Percentiles rank a stretch among this genome's conserved stretches.
Conservation (phyloP, 2,113 vertebrate species). For the Dascyllus trimaculatus region DNA sequence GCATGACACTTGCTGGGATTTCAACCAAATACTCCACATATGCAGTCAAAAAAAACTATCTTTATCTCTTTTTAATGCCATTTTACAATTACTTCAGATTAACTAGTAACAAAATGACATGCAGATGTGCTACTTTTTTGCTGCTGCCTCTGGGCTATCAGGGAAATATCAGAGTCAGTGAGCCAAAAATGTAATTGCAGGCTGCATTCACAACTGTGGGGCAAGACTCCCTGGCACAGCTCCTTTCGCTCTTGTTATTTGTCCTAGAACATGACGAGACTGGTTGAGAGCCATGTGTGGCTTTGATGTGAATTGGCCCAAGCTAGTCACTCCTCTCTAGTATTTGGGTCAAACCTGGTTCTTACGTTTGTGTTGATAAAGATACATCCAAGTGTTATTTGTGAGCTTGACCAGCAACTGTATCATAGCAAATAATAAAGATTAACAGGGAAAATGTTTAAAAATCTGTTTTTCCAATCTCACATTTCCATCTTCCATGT, state of each 20-base stretch:
- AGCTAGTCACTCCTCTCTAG: neutral
- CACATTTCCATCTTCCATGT: neutral
- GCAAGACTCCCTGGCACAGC: conserved; percentile 48
- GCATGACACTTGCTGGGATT: neutral
- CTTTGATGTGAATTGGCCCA: conserved; percentile 37
- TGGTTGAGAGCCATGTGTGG: conserved; percentile 54
- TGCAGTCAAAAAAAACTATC: neutral
- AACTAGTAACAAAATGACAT: neutral
- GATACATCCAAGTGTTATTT: neutral
- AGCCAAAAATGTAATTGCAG: neutral
- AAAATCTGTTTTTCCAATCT: neutral
- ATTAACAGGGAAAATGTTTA: neutral
- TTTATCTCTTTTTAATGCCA: no score
- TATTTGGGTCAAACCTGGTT: conserved; percentile 55
- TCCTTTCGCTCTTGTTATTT: conserved; percentile 54
- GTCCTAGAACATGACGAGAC: conserved; percentile 53
- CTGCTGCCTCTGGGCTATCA: neutral
- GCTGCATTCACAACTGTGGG: conserved; percentile 21
- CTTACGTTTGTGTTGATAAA: conserved; percentile 4
- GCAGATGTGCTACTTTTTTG: neutral
- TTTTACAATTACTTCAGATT: no score
- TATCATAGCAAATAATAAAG: neutral
- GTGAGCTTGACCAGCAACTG: neutral
- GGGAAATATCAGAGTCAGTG: conserved; percentile 9
- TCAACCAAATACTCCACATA: neutral